Base-by-base conservation (phyloP, 2,113 vertebrate species). In the Trematomus loennbergii region DNA sequence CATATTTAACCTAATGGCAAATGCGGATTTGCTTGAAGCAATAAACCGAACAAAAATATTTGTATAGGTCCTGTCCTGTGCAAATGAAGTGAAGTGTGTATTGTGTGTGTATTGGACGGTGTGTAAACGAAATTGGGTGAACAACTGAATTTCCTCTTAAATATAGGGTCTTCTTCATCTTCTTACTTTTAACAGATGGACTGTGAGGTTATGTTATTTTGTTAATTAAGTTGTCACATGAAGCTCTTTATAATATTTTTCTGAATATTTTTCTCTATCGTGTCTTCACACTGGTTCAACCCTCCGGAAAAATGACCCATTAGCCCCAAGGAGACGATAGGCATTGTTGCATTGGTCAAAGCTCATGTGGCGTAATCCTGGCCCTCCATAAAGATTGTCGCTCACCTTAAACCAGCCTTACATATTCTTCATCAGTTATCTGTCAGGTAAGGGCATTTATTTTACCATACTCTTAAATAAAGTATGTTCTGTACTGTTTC, bases 281-380 rank as follows among this genome's bases (percentile, higher is more conserved):
- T 62, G 18, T 62, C 36, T 36, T 62, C 64, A 17, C 22, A 45
- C 5, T 7, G 4, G 12, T 63, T 17, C 6, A 70, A 71, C 33
- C 22, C 48, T 59, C 12, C 0, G 1, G 65, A 54, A 13, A 40
- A 18, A 48, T 22, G 9, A 48, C n/a, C n/a, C 15, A n/a, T 11
- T n/a, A 33, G 12, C 15, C 5, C 22, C 3, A 18, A 50, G 49
- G 22, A 49, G 18, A 67, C 20, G 12, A 3, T 29, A 49, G 61
- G 18, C 18, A 63, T 45, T 13, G 12, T 29, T 58, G 10, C n/a
- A n/a, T 49, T 52, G 58, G 49, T 58, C 79, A 57, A 69, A 16
- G 18, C 33, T 45, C 13, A 55, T 5, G 67, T 45, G 48, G 20
- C 43, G 29, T 15, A 4, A 45, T 61, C 29, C 54, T n/a, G 7